Conservation (phyloP, 2,113 vertebrate species). For the Chauna torquata region DNA sequence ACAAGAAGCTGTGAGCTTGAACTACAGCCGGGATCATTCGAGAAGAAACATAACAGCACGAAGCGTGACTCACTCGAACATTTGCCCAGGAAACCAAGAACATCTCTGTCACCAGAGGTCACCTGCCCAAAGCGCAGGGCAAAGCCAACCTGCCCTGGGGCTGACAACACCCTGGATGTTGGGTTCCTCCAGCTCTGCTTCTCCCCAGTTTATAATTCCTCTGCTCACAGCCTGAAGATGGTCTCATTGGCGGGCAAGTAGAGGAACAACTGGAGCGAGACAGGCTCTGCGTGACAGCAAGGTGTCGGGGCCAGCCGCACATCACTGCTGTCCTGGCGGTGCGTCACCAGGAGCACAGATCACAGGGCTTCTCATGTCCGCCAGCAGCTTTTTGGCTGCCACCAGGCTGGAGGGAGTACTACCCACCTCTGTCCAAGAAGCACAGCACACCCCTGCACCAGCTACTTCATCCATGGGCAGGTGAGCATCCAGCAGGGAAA, state of each 20-base stretch:
- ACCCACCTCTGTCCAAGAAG: too few species aligned
- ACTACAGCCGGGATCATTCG: not conserved
- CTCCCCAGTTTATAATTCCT: too few species aligned
- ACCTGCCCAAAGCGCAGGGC: not conserved
- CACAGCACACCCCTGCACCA: not conserved
- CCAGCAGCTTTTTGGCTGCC: not conserved
- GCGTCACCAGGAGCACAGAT: not conserved
- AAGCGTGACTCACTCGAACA: not conserved
- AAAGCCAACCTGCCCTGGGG: too few species aligned
- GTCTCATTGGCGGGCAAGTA: too few species aligned
- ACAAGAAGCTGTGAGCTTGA: not conserved
- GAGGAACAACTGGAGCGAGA: too few species aligned
- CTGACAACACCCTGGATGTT: too few species aligned
- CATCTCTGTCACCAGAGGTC: not conserved
- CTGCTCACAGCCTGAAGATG: too few species aligned
- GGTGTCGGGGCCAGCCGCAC: too few species aligned
- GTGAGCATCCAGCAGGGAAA: not conserved
- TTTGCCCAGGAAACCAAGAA: not conserved
- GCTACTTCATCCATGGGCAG: not conserved
- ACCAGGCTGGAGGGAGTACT: fast-evolving
- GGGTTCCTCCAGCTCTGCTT: not conserved
- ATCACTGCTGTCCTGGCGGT: too few species aligned
- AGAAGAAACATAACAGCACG: not conserved
- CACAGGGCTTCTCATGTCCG: not conserved
- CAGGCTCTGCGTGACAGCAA: too few species aligned